Evolutionary conservation across 2,888 invertebrate genomes (phyloP).

Genomic region (Bellardia pandia): DNA sequence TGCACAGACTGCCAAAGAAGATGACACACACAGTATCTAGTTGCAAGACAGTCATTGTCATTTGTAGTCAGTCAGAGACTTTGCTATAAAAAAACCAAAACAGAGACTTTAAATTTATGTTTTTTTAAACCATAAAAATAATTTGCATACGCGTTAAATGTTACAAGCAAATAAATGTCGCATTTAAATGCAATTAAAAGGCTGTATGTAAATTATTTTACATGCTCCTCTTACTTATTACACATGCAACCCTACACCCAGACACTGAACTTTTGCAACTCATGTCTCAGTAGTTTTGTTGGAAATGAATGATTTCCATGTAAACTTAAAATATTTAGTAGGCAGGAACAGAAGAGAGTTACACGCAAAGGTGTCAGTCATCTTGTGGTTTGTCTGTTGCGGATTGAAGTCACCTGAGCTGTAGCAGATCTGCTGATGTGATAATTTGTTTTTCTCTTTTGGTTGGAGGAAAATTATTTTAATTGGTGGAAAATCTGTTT

Average conservation of each 20-base stretch:
- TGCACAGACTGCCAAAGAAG: slow-evolving; percentile 12
- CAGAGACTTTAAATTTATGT: slow-evolving; percentile 56
- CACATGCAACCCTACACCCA: not conserved
- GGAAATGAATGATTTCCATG: slow-evolving; percentile 2
- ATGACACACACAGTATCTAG: slow-evolving; percentile 25
- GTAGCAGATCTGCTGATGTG: slow-evolving; percentile 9
- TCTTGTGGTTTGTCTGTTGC: slow-evolving; percentile 9
- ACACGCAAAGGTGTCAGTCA: slow-evolving; percentile 40
- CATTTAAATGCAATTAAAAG: slow-evolving; percentile 83
- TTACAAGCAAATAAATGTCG: slow-evolving; percentile 83
- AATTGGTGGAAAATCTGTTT: slow-evolving; percentile 37
- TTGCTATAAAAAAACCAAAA: slow-evolving; percentile 18
- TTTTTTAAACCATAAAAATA: slow-evolving; percentile 76
- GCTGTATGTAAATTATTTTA: slow-evolving; percentile 61
- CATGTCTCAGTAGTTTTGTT: not conserved
- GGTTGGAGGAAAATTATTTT: slow-evolving; percentile 9
- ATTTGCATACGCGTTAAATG: slow-evolving; percentile 82
- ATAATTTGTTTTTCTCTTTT: slow-evolving; percentile 19
- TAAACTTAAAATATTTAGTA: not conserved
- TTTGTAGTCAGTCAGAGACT: slow-evolving; percentile 42
- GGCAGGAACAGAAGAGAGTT: not conserved
- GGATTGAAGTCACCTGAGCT: not conserved
- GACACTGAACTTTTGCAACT: not conserved
- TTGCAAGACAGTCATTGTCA: slow-evolving; percentile 51
- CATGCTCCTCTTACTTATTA: slow-evolving; percentile 19